Evolutionary conservation across 2,113 vertebrate species (phyloP).

Genomic region (Herpetotheres cachinnans): DNA sequence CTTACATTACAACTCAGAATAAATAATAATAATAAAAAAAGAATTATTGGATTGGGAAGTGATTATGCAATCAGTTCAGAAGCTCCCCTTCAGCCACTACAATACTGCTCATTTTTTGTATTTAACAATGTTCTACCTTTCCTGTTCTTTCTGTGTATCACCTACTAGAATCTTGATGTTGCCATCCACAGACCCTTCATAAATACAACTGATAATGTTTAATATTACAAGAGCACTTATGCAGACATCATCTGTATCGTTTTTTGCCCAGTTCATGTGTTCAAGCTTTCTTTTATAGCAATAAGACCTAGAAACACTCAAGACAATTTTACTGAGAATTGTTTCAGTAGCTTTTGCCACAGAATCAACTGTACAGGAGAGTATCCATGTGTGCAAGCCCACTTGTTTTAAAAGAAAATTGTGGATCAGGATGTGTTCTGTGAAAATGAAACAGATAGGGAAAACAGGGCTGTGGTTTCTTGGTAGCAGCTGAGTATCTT

Average conservation of each 20-base stretch:
- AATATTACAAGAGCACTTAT: background rate
- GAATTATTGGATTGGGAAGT: background rate
- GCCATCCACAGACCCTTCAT: background rate
- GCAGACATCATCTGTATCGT: background rate
- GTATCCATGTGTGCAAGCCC: background rate
- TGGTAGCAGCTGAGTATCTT: background rate
- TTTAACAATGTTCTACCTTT: background rate
- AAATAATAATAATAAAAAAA: background rate
- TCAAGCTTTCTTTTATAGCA: background rate
- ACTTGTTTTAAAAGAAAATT: background rate
- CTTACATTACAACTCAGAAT: background rate
- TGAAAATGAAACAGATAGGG: background rate
- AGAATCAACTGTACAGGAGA: background rate
- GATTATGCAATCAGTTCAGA: background rate
- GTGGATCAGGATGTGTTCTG: background rate
- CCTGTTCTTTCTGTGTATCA: background rate
- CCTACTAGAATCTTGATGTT: background rate
- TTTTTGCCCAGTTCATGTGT: background rate
- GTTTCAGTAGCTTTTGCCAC: background rate
- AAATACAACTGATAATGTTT: background rate
- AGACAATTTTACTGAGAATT: background rate
- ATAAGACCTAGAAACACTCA: background rate
- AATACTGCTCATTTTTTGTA: background rate
- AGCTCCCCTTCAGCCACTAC: background rate
- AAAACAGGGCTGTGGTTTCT: background rate